These are phyloP conservation scores for Nephrotoma appendiculata DNA, from an alignment of 2,888 invertebrate species.

Conservation along the genomic window DNA sequence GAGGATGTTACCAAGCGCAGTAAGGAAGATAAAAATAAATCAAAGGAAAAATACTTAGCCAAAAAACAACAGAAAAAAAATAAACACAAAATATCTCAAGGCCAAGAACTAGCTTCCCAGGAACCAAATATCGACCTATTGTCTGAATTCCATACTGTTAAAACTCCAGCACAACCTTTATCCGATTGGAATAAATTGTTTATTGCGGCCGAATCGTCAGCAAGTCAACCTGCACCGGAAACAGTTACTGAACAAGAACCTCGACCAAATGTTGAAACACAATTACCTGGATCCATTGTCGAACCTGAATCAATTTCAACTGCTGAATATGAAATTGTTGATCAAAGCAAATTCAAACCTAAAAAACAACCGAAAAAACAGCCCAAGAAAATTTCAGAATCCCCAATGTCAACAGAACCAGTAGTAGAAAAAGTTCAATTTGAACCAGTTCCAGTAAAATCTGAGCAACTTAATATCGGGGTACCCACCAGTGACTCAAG, in stretches of 20 bases:
- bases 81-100: neutral
- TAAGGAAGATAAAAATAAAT: neutral
- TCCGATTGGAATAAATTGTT: neutral
- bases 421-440: neutral
- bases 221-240: neutral
- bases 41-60: neutral
- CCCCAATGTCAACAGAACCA: neutral
- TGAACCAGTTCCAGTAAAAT: neutral
- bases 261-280: neutral
- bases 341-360: neutral
- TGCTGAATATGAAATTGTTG: neutral
- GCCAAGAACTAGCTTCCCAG: neutral
- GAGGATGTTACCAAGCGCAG: neutral
- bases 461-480: neutral
- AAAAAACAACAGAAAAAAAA: neutral
- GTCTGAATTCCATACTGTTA: neutral
- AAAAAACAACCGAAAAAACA: neutral
- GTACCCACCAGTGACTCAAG: neutral
- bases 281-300: neutral
- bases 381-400: neutral
- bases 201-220: neutral
- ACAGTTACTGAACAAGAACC: neutral
- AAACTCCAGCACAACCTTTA: neutral
- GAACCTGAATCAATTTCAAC: neutral
- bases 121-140: neutral